Base-by-base conservation (phyloP, 1,140 invertebrate genomes). In the Saccostrea glomerata region DNA sequence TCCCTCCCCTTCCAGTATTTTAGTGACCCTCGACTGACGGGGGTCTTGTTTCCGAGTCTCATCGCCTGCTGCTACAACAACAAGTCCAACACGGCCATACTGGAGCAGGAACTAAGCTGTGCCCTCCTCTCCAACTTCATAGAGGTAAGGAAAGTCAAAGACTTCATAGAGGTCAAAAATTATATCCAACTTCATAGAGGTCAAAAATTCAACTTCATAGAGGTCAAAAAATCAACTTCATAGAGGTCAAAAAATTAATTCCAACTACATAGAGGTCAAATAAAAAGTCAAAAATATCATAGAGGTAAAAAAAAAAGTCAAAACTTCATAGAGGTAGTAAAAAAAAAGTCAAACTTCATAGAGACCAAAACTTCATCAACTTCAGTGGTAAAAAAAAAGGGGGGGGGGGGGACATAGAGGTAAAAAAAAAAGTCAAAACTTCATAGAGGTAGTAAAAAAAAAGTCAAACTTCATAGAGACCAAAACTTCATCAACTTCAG, bases 1-100 rank as follows among this genome's bases (percentile, higher is more conserved):
- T 97, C 96, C 2, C 95, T 99, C 89, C 98, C 98, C 3, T 98
- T 98, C 93, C 97, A 97, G 77, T 99, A 98, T 96, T 98, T 98
- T 94, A 97, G 97, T 77, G 97, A 98, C 83, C 96, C 96, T 55
- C 92, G 95, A 36, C 96, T 98, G 56, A 97, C 97, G 86, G 96
- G 96, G 82, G 96, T 97, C 54, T 96, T 99, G 40, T 97, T 98
- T 95, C 98, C 98, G 1, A 98, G 98, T 0, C 95, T 99, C 56
- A 96, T 98, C 86, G 97, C 97, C 30, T 97, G 97, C 93, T 97
- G 97, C 93, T 96, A 96, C 94, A 95, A 96, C 92, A 96, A 98
- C 96, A 90, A 95, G 83, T 95, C 97, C 92, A 97, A 97, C 93
- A 95, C 96, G 89, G 95, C 96, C 55, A 96, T 98, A 89, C 94